Percentiles rank a stretch among this genome's conserved stretches.
Evolutionary conservation across 2,113 vertebrate species (phyloP).

Genomic region (Synchiropus splendidus): DNA sequence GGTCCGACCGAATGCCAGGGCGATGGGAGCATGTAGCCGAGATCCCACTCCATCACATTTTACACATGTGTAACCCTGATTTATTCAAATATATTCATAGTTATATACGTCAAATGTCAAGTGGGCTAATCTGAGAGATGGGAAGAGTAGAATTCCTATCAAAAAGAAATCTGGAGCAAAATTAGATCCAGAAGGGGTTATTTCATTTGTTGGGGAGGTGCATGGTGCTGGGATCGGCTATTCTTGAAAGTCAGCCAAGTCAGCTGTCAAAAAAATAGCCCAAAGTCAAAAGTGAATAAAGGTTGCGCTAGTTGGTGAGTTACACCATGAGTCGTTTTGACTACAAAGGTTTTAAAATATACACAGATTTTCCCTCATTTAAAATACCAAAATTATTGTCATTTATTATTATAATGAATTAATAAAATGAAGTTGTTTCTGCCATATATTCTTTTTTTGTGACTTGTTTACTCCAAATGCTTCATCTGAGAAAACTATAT

Average conservation of each 20-base stretch:
- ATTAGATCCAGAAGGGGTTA: constrained; percentile 11
- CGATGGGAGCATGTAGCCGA: too few relatives aligned
- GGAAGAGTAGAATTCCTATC: constrained; percentile 5
- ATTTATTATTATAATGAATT: too few relatives aligned
- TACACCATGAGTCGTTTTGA: too few relatives aligned
- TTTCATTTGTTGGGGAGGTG: constrained; percentile 14
- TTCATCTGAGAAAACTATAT: too few relatives aligned
- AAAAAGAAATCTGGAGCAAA: constrained; percentile 11
- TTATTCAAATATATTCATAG: constrained; percentile 55
- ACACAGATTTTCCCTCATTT: too few relatives aligned
- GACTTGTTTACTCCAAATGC: too few relatives aligned
- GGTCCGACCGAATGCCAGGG: constrained; percentile 39
- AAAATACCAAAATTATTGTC: too few relatives aligned
- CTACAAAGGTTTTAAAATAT: too few relatives aligned
- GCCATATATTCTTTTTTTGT: too few relatives aligned
- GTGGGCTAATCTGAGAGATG: constrained; percentile 41
- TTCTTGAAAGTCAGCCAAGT: constrained; percentile 9
- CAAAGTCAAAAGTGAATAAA: constrained; percentile 18
- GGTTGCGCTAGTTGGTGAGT: too few relatives aligned
- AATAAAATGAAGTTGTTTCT: too few relatives aligned
- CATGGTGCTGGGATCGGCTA: background rate
- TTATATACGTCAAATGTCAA: constrained; percentile 49
- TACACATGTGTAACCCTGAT: constrained; percentile 11
- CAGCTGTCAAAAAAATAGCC: constrained; percentile 5
- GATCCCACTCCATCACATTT: constrained; percentile 7